Base-by-base conservation (phyloP, 2,888 invertebrate genomes). In the Ametastegia equiseti region DNA sequence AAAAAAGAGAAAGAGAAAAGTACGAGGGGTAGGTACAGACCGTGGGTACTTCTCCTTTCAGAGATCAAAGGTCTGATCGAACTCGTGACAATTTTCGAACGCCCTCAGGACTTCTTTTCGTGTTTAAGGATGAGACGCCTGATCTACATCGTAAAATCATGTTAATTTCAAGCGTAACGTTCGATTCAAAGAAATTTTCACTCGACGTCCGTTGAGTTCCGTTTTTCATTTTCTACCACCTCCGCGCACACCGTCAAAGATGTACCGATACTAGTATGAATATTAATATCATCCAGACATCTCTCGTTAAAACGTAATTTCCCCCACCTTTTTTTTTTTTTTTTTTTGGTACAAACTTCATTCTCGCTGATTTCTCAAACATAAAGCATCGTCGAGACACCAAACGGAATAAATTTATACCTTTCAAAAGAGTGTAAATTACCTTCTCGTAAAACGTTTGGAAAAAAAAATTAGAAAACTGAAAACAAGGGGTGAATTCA, bases 11-110 rank as follows among this genome's bases (percentile, higher is more conserved):
- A 11, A 67, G n/a, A 19, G n/a, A n/a, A 4, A 15, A 57, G 30
- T 23, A 23, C 19, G 71, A 2, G 42, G 9, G 19, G 9, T n/a
- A 27, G 45, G 19, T 13, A 45, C 1, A 45, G 6, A 15, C 23
- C 19, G 19, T 23, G 23, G 23, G 11, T 54, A 23, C 23, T 54
- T 54, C n/a, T 39, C 19, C 15, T 45, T 2, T 39, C 13, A 30
- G 15, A 63, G 23, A 60, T 60, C 63, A 60, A 60, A 60, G 60
- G 13, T 13, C 60, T 30, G 60, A 60, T 60, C 60, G 60, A 60
- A 60, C 60, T 60, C 60, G 60, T 9, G 60, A 60, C 30, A 60
- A 60, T 60, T 60, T 30, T 15, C 30, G 5, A 60, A 60, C 60
- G 23, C 60, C 13, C 15, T 4, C 15, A 30, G 27, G 30, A 60